Evolutionary conservation across 2,797 vertebrate genomes (phyloP), one percentile per base, ranked within the genome.

Genomic region (Syngnathus rostellatus): DNA sequence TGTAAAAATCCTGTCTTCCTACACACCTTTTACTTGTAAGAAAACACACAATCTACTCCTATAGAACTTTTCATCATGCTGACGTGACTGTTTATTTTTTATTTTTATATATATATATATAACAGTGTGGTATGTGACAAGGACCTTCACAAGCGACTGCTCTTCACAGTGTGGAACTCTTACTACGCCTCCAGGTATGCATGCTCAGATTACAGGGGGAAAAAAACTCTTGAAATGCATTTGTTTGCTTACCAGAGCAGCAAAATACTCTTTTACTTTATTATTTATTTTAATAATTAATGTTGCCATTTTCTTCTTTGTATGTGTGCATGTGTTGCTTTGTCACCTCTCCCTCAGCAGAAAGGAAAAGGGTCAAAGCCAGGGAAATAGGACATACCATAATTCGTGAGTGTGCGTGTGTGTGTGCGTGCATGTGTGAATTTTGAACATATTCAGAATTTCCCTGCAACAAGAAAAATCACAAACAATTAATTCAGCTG

Each of bases 121-220:
- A 72, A 43, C 62, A 90, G 90, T 72, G 68, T 50, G 65, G 66
- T 88, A 70, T 54, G 63, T 23, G 87, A 90, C 54, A 79, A 80
- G 38, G 90, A 93, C 1, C 87, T 91, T 63, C 88, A 86, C 59
- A 94, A 93, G 73, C 92, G 94, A 60, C 90, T 97, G 43, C 85
- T 96, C 77, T 78, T 95, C 77, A 91, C 94, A 0, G 84, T 93
- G 72, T 96, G 93, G 92, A 93, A 93, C 82, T 74, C 82, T 48
- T 86, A 90, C 46, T 82, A 79, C 59, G 68, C 76, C 66, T 89
- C 86, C 81, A 94, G 93, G 94, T 96, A 86, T 16, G 55, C 16
- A 5, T 17, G 46, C 46, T 48, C 14, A 48, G 12, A 5, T 17
- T 17, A 48, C 14, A 46, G 16, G 16, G 1, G 1, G 9, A 41